Evolutionary conservation across 2,888 invertebrate species (phyloP), one percentile per base, ranked within the genome.

Genomic region (Dicranocentrus wangi): DNA sequence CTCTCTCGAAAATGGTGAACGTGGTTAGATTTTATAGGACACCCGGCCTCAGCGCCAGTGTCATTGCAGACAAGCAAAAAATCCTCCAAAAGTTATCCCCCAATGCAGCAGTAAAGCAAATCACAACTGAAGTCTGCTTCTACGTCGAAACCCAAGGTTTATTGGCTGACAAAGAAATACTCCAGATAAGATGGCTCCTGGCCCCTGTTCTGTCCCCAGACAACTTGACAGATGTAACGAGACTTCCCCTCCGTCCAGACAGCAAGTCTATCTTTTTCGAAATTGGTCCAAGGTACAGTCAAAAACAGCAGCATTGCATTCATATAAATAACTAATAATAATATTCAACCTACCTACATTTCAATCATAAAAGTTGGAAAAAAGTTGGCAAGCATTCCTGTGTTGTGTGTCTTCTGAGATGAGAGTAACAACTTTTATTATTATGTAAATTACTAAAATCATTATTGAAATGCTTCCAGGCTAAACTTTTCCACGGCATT

Each of bases 401-500:
- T n/a, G n/a, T n/a, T n/a, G n/a, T n/a, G n/a, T n/a, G n/a, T n/a
- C n/a, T n/a, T n/a, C n/a, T n/a, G n/a, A n/a, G n/a, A n/a, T n/a
- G n/a, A n/a, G n/a, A n/a, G n/a, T n/a, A n/a, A n/a, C n/a, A n/a
- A n/a, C n/a, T n/a, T n/a, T n/a, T n/a, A n/a, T n/a, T n/a, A n/a
- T n/a, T n/a, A n/a, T n/a, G n/a, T n/a, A n/a, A n/a, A n/a, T n/a
- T n/a, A n/a, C n/a, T n/a, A n/a, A 51, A 51, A 51, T 51, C 3
- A 8, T 17, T 3, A 32, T 7, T 32, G 32, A 32, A 7, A 10
- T 32, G 32, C 10, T 47, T 47, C 15, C 88, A 93, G 97, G 86
- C 93, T 97, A 87, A 96, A 97, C 89, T 98, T 98, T 89, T 97
- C 96, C 17, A 98, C 98, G 47, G 94, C 99, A 0, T 95, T 95